phyloP scores from a whole-genome alignment of 2,888 invertebrate genomes.

The Oxycera nigricornis region DNA sequence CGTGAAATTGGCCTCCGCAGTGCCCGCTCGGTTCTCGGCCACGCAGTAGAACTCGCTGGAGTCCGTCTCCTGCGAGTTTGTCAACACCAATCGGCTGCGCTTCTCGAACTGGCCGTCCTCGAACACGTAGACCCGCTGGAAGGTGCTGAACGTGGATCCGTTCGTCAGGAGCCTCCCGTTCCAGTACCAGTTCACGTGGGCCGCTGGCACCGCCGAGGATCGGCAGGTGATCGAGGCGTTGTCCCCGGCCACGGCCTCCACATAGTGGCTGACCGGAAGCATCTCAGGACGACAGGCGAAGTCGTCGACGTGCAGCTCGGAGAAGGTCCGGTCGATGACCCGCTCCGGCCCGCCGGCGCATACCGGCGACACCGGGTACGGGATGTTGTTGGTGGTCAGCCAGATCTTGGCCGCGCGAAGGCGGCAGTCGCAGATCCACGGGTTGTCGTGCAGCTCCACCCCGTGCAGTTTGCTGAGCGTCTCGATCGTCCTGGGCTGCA shows the following conservation, averaged over 20 bases:
- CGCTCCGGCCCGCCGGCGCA: conserved; percentile 77
- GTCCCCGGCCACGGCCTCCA: conserved; percentile 80
- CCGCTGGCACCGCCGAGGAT: conserved; percentile 81
- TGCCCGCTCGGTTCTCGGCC: conserved; percentile 88
- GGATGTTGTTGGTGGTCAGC: conserved; percentile 79
- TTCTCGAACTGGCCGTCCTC: conserved; percentile 81
- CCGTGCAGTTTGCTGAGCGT: conserved; percentile 77
- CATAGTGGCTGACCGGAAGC: conserved; percentile 75
- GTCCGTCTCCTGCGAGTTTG: conserved; percentile 83
- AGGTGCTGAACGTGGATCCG: conserved; percentile 78
- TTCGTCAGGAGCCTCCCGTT: conserved; percentile 80
- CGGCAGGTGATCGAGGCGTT: conserved; percentile 86
- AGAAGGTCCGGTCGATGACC: conserved; percentile 75
- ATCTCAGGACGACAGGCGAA: conserved; percentile 87
- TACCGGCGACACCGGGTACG: conserved; percentile 77
- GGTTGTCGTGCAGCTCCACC: conserved; percentile 85
- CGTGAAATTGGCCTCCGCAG: conserved; percentile 88
- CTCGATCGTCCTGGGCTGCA: conserved; percentile 76
- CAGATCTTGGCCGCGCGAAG: conserved; percentile 81
- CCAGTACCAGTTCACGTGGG: conserved; percentile 87
- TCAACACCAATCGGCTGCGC: conserved; percentile 76
- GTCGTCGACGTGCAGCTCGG: conserved; percentile 79
- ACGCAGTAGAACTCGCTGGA: conserved; percentile 87
- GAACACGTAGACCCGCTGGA: conserved; percentile 77
- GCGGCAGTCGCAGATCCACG: conserved; percentile 89